Evolutionary conservation across 2,888 invertebrate species (phyloP), one percentile per base, ranked within the genome.

Genomic region (Julus scanicus): DNA sequence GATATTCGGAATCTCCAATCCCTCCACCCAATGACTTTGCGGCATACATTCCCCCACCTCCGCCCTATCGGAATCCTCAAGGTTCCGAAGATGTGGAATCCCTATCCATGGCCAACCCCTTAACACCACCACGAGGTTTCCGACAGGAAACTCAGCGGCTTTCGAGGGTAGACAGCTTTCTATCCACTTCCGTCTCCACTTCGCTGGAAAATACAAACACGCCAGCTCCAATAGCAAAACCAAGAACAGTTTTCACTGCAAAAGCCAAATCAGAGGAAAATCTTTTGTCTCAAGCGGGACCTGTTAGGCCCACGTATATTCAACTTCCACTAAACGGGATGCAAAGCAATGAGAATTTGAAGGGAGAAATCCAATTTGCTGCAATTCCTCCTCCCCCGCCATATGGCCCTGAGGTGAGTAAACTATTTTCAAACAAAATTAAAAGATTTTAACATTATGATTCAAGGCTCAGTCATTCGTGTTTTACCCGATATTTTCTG

Each of bases 361-460:
- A 89, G 89, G 85, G 86, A 89, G 29, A 40, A 86, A 71, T 71
- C 71, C 71, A 71, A 71, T 20, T 87, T 15, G 29, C 87, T 48
- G 29, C 86, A 17, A 57, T 88, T 86, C 88, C 89, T 57, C 84
- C 90, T 48, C 71, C 87, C 86, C 89, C 89, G 0, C 89, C 71
- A 89, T 88, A 89, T 89, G 39, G 86, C 88, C 39, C 90, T 89
- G 88, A 89, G 89, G 37, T 80, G 87, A 86, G 85, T 39, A 44
- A 8, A 40, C 37, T 39, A 63, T 63, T 63, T 63, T 8, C 20
- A 20, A n/a, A 57, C 5, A 57, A 0, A 29, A 29, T 29, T 49
- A 49, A 2, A 13, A 13, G 6, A 49, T 49, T 11, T 11, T 80
- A 29, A 80, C 37, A 11, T 29, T 80, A n/a, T 1, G 5, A 80